A percentile compares a stretch with the other conserved stretches of the same genome.
Evolutionary conservation across 1,140 invertebrate genomes (phyloP).

Genomic region (Drosophila oshimai): DNA sequence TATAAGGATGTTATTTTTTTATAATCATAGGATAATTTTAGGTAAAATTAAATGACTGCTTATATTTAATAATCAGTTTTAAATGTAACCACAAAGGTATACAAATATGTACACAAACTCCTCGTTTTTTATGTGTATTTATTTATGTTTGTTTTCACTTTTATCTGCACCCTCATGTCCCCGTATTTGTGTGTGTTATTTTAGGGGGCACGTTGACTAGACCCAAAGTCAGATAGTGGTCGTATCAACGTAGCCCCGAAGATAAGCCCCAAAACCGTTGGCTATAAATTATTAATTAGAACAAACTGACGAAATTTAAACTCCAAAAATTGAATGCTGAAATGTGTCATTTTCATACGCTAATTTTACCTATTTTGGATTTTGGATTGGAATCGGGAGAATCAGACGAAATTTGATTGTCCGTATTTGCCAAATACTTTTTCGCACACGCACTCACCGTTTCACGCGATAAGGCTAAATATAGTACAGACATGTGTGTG

Average conservation of each 20-base stretch:
- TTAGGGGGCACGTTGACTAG: slow-evolving; percentile 38
- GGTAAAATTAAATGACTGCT: no score
- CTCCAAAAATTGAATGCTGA: slow-evolving; percentile 6
- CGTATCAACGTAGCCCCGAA: slow-evolving; percentile 10
- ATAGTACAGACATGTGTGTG: slow-evolving; percentile 17
- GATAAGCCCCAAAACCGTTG: slow-evolving; percentile 10
- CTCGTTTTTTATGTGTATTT: neutral
- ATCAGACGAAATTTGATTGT: neutral
- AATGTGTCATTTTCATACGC: slow-evolving; percentile 1
- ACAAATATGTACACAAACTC: no score
- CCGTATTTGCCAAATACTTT: slow-evolving; percentile 3
- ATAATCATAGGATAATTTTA: no score
- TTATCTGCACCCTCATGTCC: slow-evolving; percentile 4
- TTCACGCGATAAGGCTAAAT: slow-evolving; percentile 37
- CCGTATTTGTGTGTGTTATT: neutral
- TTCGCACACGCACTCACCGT: slow-evolving; percentile 28
- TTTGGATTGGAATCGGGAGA: neutral
- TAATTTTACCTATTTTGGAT: slow-evolving; percentile 15
- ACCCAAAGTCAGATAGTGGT: slow-evolving; percentile 14
- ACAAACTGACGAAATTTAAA: neutral
- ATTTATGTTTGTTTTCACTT: slow-evolving; percentile 8
- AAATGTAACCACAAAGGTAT: no score
- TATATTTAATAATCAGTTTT: no score
- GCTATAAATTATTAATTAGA: slow-evolving; percentile 13
- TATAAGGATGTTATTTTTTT: no score